Base-by-base conservation (phyloP, 2,113 vertebrate species). In the Gambusia affinis region DNA sequence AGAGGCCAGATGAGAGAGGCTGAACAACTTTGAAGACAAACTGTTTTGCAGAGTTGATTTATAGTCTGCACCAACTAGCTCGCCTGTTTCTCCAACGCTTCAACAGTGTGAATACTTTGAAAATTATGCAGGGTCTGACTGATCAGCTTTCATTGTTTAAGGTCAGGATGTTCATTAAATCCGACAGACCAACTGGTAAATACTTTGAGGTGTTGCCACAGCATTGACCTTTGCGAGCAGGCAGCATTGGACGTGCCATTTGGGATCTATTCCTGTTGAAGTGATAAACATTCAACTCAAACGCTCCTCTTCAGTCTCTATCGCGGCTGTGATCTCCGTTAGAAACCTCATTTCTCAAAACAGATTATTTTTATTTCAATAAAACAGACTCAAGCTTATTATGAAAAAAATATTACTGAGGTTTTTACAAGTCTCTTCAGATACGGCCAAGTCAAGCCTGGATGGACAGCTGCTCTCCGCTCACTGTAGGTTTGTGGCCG, bases 121-220 rank as follows among this genome's bases (percentile, higher is more conserved):
- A 86, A 83, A 88, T 85, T 80, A 91, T 85, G 80, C 81, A 82
- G 14, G 51, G 54, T 72, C 84, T 79, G 83, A 91, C 79, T 85
- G 91, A 93, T 92, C 82, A 72, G 72, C 88, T 84, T 82, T 87
- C 85, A 84, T 85, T 89, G 87, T 89, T 93, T 90, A 95, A 95
- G 94, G 93, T 95, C 94, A 94, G 74, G 60, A 72, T 88, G 85
- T 93, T 94, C 91, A 94, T 94, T 94, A 93, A 93, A 93, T 87
- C 75, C 87, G 89, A 91, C 91, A 92, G 85, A 78, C 87, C 80
- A 81, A 85, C 89, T 81, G 78, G 80, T 66, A 60, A 62, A 85
- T 78, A 76, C 83, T 83, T 92, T 86, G 84, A 88, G 78, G 76
- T 82, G 80, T 81, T 85, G 86, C 82, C 83, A 73, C 70, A 75